Conservation (phyloP, 2,113 vertebrate genomes). For the Callocephalon fimbriatum region DNA sequence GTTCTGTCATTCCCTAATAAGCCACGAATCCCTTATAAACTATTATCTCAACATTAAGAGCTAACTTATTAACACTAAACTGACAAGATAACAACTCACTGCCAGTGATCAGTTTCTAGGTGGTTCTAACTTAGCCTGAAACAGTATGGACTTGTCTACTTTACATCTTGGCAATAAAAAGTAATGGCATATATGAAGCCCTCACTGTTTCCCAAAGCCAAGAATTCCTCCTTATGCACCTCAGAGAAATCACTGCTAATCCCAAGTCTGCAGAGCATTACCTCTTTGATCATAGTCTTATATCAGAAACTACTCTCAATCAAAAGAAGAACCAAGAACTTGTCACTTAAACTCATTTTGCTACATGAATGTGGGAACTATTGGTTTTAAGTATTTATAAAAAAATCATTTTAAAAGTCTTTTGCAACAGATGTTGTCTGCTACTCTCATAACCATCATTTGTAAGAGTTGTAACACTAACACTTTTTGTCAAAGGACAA, state of each 20-base stretch:
- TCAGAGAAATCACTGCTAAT: neutral
- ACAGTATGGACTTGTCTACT: neutral
- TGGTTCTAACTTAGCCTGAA: neutral
- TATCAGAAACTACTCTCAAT: neutral
- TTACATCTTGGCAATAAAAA: neutral
- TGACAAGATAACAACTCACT: neutral
- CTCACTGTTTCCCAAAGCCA: neutral
- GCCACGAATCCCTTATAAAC: neutral
- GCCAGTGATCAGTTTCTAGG: neutral
- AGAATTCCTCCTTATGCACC: neutral
- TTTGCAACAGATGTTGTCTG: neutral
- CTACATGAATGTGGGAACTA: neutral
- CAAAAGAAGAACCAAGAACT: neutral
- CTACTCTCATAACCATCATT: neutral
- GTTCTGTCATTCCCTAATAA: neutral
- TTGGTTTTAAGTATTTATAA: neutral
- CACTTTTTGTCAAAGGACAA: neutral
- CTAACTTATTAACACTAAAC: neutral
- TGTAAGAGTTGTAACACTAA: neutral
- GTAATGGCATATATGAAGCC: fast-evolving
- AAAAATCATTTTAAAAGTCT: neutral
- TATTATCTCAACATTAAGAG: neutral
- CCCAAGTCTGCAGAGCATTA: neutral
- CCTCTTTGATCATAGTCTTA: neutral
- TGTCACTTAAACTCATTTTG: neutral